Percentiles rank a stretch among this genome's conserved stretches.
phyloP scores from a whole-genome alignment of 2,113 vertebrate species.

The Butastur rufipennis region DNA sequence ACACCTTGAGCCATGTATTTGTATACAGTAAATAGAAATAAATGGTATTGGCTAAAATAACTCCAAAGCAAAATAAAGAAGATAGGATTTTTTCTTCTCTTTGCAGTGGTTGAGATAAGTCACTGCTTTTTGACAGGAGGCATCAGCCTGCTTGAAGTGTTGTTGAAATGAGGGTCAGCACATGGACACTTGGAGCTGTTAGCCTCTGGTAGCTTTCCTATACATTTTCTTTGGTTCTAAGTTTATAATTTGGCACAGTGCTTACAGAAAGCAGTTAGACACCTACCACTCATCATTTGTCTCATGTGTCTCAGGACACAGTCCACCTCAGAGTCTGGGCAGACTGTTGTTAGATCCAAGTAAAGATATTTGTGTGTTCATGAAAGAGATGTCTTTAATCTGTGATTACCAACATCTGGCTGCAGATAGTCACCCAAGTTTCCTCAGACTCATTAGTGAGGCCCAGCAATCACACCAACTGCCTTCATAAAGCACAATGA shows the following conservation, averaged over 20 bases:
- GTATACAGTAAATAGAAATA: neutral
- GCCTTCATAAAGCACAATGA: neutral
- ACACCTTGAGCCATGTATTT: neutral
- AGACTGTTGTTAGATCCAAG: neutral
- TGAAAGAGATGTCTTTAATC: conserved; percentile 61
- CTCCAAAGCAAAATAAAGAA: neutral
- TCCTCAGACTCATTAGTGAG: conserved; percentile 44
- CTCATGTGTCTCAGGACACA: neutral
- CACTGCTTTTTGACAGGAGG: neutral
- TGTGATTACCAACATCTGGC: conserved; percentile 70
- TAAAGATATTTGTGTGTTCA: conserved; percentile 58
- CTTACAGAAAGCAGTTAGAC: neutral
- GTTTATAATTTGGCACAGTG: neutral
- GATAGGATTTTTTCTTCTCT: neutral
- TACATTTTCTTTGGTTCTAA: neutral
- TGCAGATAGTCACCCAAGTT: conserved; percentile 62
- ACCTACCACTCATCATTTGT: neutral
- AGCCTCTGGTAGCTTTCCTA: neutral
- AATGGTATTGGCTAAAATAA: neutral
- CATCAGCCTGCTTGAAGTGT: neutral
- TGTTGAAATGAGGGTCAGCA: neutral
- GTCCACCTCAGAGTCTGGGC: neutral
- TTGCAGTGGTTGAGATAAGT: neutral
- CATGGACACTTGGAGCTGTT: neutral
- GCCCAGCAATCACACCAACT: neutral